Percentiles rank a stretch among this genome's conserved stretches.
Evolutionary conservation across 2,888 invertebrate genomes (phyloP).

Genomic region (Prostheceraeus crozeri): DNA sequence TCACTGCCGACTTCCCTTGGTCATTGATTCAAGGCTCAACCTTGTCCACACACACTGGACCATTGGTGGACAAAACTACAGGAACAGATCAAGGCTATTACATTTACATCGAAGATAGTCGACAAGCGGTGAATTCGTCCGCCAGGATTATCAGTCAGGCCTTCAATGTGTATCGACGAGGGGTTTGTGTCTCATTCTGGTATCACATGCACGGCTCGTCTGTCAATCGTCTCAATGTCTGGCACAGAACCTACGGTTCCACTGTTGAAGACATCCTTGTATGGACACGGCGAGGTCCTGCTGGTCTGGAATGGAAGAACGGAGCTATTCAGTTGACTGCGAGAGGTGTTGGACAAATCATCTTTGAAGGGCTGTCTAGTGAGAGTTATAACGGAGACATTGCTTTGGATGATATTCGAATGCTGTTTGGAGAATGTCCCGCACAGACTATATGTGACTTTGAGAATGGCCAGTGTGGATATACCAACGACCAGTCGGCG

Average conservation of each 20-base stretch:
- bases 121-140: constrained; percentile 8
- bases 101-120: constrained; percentile 35
- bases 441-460: constrained; percentile 44
- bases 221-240: constrained; percentile 36
- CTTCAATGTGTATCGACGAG: neutral
- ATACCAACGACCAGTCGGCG: constrained; percentile 33
- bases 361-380: constrained; percentile 41
- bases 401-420: constrained; percentile 41
- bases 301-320: constrained; percentile 45
- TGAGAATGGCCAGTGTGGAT: constrained; percentile 47
- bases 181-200: constrained; percentile 37
- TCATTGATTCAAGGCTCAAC: constrained; percentile 43
- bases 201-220: constrained; percentile 41
- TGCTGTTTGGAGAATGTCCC: constrained; percentile 30
- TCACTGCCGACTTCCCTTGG: constrained; percentile 45
- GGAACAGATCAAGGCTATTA: constrained; percentile 39
- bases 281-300: constrained; percentile 45
- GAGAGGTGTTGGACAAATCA: constrained; percentile 42
- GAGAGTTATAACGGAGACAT: constrained; percentile 40
- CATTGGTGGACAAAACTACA: constrained; percentile 41
- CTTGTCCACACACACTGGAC: constrained; percentile 45
- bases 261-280: constrained; percentile 33
- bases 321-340: constrained; percentile 43
- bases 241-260: neutral
- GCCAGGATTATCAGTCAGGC: constrained; percentile 2